Percentiles rank a stretch among this genome's conserved stretches.
Evolutionary conservation across 1,140 invertebrate genomes (phyloP).

Genomic region (Eueides isabella): DNA sequence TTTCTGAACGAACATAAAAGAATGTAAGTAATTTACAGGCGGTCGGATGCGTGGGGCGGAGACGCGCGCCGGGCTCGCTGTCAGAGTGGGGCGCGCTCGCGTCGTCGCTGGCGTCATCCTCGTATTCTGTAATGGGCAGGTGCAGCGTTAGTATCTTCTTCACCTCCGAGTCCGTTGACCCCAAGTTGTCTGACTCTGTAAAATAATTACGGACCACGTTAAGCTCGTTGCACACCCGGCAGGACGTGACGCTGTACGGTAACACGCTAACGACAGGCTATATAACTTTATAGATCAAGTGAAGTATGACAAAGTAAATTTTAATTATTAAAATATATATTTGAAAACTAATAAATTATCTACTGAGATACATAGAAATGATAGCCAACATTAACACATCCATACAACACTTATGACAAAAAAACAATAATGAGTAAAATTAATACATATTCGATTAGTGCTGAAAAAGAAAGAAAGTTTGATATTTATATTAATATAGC

Average conservation of each 20-base stretch:
- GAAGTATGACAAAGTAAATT: background rate
- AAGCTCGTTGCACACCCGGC: background rate
- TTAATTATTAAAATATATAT: background rate
- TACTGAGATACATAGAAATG: constrained; percentile 9
- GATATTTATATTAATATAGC: background rate
- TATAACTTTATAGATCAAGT: background rate
- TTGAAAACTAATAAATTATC: background rate
- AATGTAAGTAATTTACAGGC: constrained; percentile 69
- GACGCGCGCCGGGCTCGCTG: constrained; percentile 83
- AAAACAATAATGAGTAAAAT: background rate
- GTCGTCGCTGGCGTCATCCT: constrained; percentile 88
- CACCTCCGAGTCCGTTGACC: constrained; percentile 92
- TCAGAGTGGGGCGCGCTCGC: constrained; percentile 90
- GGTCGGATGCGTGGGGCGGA: constrained; percentile 78
- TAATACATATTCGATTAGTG: background rate
- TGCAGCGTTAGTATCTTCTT: constrained; percentile 94
- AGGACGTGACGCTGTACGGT: constrained; percentile 43
- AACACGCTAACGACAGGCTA: constrained; percentile 38
- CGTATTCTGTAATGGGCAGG: constrained; percentile 94
- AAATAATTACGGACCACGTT: constrained; percentile 63
- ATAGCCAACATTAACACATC: background rate
- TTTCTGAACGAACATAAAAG: background rate
- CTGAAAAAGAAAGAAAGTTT: background rate
- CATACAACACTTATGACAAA: background rate
- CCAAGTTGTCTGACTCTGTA: constrained; percentile 92